Conservation (phyloP, 2,797 vertebrate species). For the Spinus olivaceus region DNA sequence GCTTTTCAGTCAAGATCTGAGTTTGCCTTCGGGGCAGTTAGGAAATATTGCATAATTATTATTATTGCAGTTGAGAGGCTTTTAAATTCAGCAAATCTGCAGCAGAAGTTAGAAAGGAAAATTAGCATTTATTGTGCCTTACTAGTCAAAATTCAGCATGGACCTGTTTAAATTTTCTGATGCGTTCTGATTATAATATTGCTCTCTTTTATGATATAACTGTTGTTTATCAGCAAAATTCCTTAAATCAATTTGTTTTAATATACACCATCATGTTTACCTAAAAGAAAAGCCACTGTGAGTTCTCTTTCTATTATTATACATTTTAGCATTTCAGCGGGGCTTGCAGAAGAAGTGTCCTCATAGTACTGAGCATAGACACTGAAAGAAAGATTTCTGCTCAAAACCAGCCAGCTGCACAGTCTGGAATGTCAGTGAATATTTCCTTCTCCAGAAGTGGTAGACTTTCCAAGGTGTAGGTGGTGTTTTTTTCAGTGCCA, state of each 20-base stretch:
- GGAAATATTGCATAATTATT: not conserved
- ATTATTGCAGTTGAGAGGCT: not conserved
- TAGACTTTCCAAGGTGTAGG: not conserved
- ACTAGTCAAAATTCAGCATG: not conserved
- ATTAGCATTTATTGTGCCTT: not conserved
- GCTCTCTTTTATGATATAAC: not conserved
- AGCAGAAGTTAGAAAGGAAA: not conserved
- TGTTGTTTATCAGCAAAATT: not conserved
- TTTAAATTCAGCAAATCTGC: not conserved
- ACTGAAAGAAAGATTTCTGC: not conserved
- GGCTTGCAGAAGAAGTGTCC: not conserved
- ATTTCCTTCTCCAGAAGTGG: not conserved
- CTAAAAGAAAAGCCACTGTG: not conserved
- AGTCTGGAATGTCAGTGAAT: not conserved
- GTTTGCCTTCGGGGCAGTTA: not conserved
- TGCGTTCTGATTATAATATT: not conserved
- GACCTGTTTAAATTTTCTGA: not conserved
- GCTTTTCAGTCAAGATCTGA: not conserved
- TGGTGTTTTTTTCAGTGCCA: not conserved
- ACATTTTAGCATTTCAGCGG: not conserved
- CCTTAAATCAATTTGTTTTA: not conserved
- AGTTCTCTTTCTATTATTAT: not conserved
- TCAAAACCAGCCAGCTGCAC: not conserved
- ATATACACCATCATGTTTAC: not conserved
- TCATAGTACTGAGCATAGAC: not conserved